These are phyloP conservation scores for Macrobrachium nipponense DNA, from an alignment of 1,140 invertebrate genomes.

Conservation along the genomic window DNA sequence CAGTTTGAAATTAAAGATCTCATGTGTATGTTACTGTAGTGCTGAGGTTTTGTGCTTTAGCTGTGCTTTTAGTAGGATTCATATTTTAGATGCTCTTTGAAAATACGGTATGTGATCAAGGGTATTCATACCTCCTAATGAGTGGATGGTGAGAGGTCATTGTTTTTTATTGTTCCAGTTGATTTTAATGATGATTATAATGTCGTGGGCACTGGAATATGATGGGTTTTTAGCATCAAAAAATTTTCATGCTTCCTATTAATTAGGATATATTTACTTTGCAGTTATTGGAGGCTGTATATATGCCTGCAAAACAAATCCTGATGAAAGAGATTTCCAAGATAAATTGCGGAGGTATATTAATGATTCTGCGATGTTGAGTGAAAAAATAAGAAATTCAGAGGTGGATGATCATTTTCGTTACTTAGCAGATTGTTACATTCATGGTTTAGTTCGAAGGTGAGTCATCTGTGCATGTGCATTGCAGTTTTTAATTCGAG, in stretches of 20 bases:
- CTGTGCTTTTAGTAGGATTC: no score
- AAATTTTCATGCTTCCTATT: not conserved
- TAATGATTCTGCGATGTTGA: conserved; percentile 54
- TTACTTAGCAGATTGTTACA: conserved; percentile 64
- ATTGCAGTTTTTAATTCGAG: not conserved
- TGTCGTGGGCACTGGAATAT: not conserved
- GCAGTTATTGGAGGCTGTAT: conserved; percentile 41
- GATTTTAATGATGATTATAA: not conserved
- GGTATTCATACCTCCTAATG: no score
- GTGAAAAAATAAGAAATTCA: conserved; percentile 67
- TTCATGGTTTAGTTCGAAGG: conserved; percentile 66
- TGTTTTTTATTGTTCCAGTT: no score
- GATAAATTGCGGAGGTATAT: conserved; percentile 27
- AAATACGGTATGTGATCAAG: no score
- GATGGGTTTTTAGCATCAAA: not conserved
- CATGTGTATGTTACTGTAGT: no score
- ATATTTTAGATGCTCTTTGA: no score
- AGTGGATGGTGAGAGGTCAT: no score
- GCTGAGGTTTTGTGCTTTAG: no score
- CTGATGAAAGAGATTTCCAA: conserved; percentile 37
- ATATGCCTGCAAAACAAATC: conserved; percentile 54
- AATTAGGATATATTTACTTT: conserved; percentile 1
- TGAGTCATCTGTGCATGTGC: not conserved
- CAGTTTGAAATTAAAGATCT: no score
- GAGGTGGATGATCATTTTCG: conserved; percentile 66